A percentile compares a stretch with the other conserved stretches of the same genome.
phyloP scores from a whole-genome alignment of 37 sponge, comb jelly and placozoan species.

The Geodia barretti region DNA sequence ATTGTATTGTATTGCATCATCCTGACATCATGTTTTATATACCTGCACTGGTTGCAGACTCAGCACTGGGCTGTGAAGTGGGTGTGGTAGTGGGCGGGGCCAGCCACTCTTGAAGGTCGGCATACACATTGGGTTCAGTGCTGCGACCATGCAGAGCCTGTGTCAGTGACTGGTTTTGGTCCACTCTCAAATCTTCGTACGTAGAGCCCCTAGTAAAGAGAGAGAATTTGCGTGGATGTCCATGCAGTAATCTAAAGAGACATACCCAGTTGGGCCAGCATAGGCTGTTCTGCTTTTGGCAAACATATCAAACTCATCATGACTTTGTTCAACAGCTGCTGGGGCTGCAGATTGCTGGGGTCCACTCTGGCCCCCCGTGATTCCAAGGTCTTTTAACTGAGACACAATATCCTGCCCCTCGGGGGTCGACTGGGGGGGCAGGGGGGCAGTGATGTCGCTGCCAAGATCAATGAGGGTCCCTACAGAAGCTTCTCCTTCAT shows the following conservation, averaged over 20 bases:
- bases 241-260: background rate
- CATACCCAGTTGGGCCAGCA: constrained; percentile 3
- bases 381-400: constrained; percentile 45
- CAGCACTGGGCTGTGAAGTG: constrained; percentile 13
- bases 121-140: constrained; percentile 17
- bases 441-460: constrained; percentile 43
- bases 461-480: constrained; percentile 80
- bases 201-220: constrained; percentile 42
- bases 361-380: background rate
- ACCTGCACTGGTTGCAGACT: constrained; percentile 79
- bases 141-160: constrained; percentile 28
- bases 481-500: constrained; percentile 6
- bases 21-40: background rate
- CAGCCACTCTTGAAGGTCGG: constrained; percentile 62
- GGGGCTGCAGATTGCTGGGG: background rate
- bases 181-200: constrained; percentile 52
- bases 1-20: background rate
- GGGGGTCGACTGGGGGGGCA: constrained; percentile 10
- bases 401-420: constrained; percentile 40
- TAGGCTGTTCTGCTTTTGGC: constrained; percentile 85
- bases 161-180: constrained; percentile 41
- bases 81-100: constrained; percentile 1
- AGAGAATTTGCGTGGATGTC: background rate
- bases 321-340: background rate
- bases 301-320: constrained; percentile 97